phyloP scores from a whole-genome alignment of 2,888 invertebrate species.

The Dysmachus trigonus region DNA sequence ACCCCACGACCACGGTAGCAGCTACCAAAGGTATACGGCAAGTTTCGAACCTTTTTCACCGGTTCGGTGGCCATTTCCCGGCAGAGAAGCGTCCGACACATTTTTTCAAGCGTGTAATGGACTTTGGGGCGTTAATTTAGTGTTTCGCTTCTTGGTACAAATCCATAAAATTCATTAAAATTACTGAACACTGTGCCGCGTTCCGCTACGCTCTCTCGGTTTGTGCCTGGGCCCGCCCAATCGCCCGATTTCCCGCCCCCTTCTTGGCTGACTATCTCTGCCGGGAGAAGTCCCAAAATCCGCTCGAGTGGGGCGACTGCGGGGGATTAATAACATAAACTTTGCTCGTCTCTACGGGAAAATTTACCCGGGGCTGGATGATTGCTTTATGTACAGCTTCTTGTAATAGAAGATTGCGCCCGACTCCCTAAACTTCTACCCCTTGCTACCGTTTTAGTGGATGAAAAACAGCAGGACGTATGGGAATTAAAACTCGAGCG shows the following conservation, averaged over 20 bases:
- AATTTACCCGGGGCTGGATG: slow-evolving; percentile 45
- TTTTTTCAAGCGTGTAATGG: slow-evolving; percentile 48
- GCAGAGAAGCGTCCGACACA: slow-evolving; percentile 6
- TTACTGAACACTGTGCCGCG: slow-evolving; percentile 38
- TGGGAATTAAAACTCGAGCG: slow-evolving; percentile 46
- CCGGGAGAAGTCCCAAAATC: slow-evolving; percentile 1
- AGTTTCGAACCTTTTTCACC: slow-evolving; percentile 23
- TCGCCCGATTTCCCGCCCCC: not conserved
- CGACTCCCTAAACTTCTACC: not conserved
- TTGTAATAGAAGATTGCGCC: slow-evolving; percentile 22
- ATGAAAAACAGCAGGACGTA: slow-evolving; percentile 46
- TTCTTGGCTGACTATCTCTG: not conserved
- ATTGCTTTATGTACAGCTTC: slow-evolving; percentile 45
- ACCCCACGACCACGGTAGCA: not conserved
- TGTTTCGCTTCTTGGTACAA: slow-evolving; percentile 40
- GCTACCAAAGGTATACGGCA: not conserved
- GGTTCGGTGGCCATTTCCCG: slow-evolving; percentile 5
- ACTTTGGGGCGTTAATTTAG: slow-evolving; percentile 46
- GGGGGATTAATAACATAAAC: slow-evolving; percentile 46
- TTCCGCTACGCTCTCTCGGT: slow-evolving; percentile 17
- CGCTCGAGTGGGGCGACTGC: not conserved
- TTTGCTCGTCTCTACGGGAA: slow-evolving; percentile 45
- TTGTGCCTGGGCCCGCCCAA: not conserved
- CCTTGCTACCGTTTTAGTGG: slow-evolving; percentile 20
- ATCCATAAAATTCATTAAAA: slow-evolving; percentile 47